Base-by-base conservation (phyloP, 2,888 invertebrate species). In the Tachina grossa region DNA sequence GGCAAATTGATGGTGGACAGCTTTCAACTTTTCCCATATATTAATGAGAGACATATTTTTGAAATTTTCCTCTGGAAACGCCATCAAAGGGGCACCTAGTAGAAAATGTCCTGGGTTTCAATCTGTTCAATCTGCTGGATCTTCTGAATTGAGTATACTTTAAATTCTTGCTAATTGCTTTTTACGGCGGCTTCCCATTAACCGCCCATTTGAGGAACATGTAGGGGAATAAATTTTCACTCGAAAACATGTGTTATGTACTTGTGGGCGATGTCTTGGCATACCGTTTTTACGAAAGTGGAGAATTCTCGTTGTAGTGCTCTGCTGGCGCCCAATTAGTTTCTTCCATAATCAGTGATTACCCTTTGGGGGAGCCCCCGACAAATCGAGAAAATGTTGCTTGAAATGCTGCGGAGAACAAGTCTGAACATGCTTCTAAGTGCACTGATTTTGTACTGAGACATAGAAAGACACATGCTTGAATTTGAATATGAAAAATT, bases 391-490 rank as follows among this genome's bases (percentile, higher is more conserved):
- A n/a, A 16, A 51, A 51, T 1, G 16, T 16, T 47, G 41, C 41
- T 59, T 39, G n/a, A 59, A 63, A 22, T 22, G 22, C 22, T 22
- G 22, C 22, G 22, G 2, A 22, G 22, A 2, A 22, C 2, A 22
- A 22, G 1, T 45, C 43, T 65, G 3, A 31, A 31, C 4, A 31
- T 31, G 31, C 4, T 31, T 22, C 65, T 19, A 75, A 51, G 13
- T 75, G 75, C 2, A 65, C 16, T 22, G 55, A 65, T 11, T 75
- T 75, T 14, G 75, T 75, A 61, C 16, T 55, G 11, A 55, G 16
- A 13, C 16, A 51, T 16, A 51, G 11, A 22, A 55, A 55, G 2
- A 79, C 22, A 43, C 63, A 43, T 2, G 16, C 16, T 55, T 55
- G 0, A 55, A 19, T 11, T 19, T 55, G 19, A 22, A 19, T 55